Conservation (phyloP, 2,888 invertebrate species). For the Metalampra italica region DNA sequence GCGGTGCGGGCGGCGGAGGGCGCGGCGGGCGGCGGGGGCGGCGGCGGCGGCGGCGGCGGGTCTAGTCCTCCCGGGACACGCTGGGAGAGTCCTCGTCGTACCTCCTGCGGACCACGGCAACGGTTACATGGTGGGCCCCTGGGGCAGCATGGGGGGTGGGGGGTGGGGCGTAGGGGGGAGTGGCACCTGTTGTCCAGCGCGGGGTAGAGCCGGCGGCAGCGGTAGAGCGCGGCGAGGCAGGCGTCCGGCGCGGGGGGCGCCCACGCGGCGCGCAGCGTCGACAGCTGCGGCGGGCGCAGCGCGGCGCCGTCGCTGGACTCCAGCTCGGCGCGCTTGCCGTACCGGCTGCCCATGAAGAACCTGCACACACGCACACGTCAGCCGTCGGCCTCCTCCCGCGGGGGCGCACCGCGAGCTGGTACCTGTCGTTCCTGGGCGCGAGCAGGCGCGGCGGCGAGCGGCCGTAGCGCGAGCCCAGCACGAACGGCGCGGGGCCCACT, state of each 20-base stretch:
- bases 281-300: not conserved
- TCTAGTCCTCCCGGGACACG: not conserved
- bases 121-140: too few relatives aligned
- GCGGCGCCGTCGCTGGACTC: not conserved
- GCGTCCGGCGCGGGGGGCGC: conserved; percentile 12
- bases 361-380: conserved; percentile 19
- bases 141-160: too few relatives aligned
- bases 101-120: not conserved
- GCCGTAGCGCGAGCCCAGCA: conserved; percentile 60
- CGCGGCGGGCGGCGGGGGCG: not conserved
- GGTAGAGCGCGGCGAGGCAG: conserved; percentile 37
- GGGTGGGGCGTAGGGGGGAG: too few relatives aligned
- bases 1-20: not conserved
- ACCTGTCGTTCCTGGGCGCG: conserved; percentile 57
- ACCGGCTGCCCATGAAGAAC: conserved; percentile 55
- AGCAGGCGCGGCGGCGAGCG: conserved; percentile 51
- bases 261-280: not conserved
- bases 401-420: too few relatives aligned
- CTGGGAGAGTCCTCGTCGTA: not conserved
- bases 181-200: conserved; percentile 3
- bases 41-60: not conserved
- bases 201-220: conserved; percentile 23
- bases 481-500: conserved; percentile 61
- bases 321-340: conserved; percentile 48
- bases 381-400: too few relatives aligned